Percentiles rank a stretch among this genome's conserved stretches.
Evolutionary conservation across 2,797 vertebrate species (phyloP).

Genomic region (Cygnus olor): DNA sequence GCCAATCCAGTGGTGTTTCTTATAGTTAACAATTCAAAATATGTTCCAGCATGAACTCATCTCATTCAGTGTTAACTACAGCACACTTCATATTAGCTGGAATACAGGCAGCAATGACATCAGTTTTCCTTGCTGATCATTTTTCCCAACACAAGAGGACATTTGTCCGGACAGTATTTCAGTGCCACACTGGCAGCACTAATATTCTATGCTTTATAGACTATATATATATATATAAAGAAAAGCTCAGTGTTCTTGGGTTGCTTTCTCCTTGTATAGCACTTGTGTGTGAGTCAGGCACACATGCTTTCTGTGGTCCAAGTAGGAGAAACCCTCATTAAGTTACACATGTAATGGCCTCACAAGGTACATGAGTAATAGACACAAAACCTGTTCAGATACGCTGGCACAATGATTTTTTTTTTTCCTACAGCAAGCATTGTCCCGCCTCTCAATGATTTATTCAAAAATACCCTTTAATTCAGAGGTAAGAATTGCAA

Average conservation of each 20-base stretch:
- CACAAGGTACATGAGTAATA: background rate
- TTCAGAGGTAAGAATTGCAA: constrained; percentile 18
- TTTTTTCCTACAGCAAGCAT: background rate
- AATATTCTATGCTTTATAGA: background rate
- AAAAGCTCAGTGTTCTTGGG: background rate
- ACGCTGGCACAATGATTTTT: background rate
- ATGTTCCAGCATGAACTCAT: background rate
- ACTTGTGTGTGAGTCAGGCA: background rate
- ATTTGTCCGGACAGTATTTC: background rate
- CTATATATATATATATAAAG: background rate
- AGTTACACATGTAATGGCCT: background rate
- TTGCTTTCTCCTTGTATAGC: background rate
- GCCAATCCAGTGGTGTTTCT: background rate
- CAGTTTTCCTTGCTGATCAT: background rate
- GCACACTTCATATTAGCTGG: background rate
- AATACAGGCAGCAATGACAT: background rate
- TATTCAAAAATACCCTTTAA: constrained; percentile 55
- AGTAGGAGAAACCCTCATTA: constrained; percentile 29
- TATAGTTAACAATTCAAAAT: constrained; percentile 28
- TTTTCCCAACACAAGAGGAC: background rate
- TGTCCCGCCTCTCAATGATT: background rate
- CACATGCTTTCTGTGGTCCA: background rate
- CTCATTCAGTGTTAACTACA: background rate
- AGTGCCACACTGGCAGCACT: background rate
- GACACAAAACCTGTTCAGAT: constrained; percentile 9